Evolutionary conservation across 2,888 invertebrate species (phyloP).

Genomic region (Scaptodrosophila latifasciaeformis): DNA sequence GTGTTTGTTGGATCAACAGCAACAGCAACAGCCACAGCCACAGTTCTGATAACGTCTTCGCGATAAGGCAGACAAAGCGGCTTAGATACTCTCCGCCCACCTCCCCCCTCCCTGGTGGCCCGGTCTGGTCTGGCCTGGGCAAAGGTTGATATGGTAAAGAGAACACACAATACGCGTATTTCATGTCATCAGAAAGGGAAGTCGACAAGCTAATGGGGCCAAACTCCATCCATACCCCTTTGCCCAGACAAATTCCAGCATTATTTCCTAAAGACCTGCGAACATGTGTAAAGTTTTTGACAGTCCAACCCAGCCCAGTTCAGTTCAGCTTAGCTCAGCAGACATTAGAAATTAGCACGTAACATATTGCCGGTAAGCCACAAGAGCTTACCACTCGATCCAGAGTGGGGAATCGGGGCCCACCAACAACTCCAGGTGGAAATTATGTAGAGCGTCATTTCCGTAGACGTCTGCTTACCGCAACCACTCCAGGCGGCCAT

Average conservation of each 20-base stretch:
- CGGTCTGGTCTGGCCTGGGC: too few relatives aligned
- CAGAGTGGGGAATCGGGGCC: too few relatives aligned
- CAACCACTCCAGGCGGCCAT: background rate
- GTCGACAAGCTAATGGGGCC: background rate
- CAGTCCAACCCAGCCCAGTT: background rate
- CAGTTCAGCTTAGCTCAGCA: too few relatives aligned
- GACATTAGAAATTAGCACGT: slow-evolving; percentile 7
- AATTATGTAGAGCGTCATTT: background rate
- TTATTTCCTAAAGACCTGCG: background rate
- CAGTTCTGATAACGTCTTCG: too few relatives aligned
- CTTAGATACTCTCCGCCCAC: too few relatives aligned
- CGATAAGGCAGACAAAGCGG: too few relatives aligned
- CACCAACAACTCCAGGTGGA: background rate
- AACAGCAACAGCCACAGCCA: too few relatives aligned
- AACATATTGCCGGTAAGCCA: background rate
- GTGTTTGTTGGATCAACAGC: too few relatives aligned
- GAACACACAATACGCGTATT: background rate
- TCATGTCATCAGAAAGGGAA: background rate
- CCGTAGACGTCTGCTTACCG: background rate
- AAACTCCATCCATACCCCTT: background rate
- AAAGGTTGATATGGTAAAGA: too few relatives aligned
- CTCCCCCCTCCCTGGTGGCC: too few relatives aligned
- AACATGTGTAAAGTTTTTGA: slow-evolving; percentile 3
- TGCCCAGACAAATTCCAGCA: too few relatives aligned
- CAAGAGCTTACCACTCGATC: background rate